Base-by-base conservation (phyloP, 2,888 invertebrate genomes). In the Cephus sareptanus region DNA sequence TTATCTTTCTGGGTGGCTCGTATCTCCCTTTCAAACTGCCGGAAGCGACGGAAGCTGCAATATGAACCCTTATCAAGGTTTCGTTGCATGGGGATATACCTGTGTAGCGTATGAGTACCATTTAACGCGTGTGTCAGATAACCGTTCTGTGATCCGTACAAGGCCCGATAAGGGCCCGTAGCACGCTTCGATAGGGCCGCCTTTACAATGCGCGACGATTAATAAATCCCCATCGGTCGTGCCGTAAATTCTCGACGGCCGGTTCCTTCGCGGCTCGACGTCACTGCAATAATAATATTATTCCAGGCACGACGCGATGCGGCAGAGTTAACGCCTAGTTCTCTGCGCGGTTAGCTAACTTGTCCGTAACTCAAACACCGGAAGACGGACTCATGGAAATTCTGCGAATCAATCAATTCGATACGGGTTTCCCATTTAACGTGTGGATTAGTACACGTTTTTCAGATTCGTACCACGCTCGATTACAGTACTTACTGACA, bases 201-300 rank as follows among this genome's bases (percentile, higher is more conserved):
- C 56, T 56, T 56, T 56, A 56, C 56, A 23, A 23, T 56, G 56
- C 56, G 23, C 56, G 56, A 56, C 56, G 56, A 56, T 56, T 56
- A 85, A 85, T 85, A 86, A 83, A 85, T 83, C 81, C 79, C 56
- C 56, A 70, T 37, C 35, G 69, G 78, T 75, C 76, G 78, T 34
- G 71, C 71, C 71, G 71, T 71, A 71, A 71, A 71, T 71, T 71
- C 56, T 56, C 23, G 23, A 9, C 23, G 9, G 56, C 56, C 23
- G 23, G 56, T 23, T 56, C 71, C 71, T 31, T 12, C 12, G 31
- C 71, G 3, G 31, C 56, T 56, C 23, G 9, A 56, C 56, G 56
- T 2, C 56, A 9, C 23, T 23, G 56, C 56, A 56, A 56, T 56
- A 56, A 56, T 56, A 56, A 56, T 56, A 56, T 56, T 56, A 56